Conservation (phyloP, 92 coral and sea anemone genomes). For the Palythoa caribaeorum region DNA sequence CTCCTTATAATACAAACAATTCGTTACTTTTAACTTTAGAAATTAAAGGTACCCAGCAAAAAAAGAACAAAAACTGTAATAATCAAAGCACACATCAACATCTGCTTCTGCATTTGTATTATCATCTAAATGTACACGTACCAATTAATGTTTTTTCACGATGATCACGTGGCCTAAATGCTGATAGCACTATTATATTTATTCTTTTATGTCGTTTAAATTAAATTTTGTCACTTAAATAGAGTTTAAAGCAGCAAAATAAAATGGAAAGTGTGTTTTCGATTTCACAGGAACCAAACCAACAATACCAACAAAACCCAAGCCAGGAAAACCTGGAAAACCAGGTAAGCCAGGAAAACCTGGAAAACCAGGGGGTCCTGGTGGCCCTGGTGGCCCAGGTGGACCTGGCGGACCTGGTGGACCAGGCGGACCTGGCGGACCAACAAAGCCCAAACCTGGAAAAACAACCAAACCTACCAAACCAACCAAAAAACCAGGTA, state of each 20-base stretch:
- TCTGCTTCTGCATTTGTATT: too few species aligned
- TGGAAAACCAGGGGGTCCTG: slow-evolving; percentile 76
- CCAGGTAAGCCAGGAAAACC: slow-evolving; percentile 69
- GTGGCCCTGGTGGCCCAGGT: slow-evolving; percentile 75
- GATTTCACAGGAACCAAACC: slow-evolving; percentile 49
- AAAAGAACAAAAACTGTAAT: too few species aligned
- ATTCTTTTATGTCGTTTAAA: not conserved
- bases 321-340: slow-evolving; percentile 69
- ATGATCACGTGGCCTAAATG: too few species aligned
- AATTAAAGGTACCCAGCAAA: not conserved
- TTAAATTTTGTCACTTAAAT: not conserved
- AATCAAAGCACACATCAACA: too few species aligned
- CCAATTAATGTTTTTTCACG: too few species aligned
- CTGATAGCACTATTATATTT: not conserved
- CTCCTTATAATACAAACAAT: not conserved
- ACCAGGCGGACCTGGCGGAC: slow-evolving; percentile 82
- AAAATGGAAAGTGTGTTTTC: not conserved
- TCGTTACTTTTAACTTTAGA: not conserved
- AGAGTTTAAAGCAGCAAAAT: not conserved
- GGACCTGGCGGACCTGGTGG: slow-evolving; percentile 81
- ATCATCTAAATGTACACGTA: too few species aligned
- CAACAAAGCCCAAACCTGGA: slow-evolving; percentile 68
- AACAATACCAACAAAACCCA: slow-evolving; percentile 54
- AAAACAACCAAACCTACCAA: slow-evolving; percentile 74
- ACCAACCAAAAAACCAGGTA: slow-evolving; percentile 70